These are phyloP conservation scores for Odocoileus virginianus DNA, from an alignment of 2,113 vertebrate genomes.

Conservation along the genomic window DNA sequence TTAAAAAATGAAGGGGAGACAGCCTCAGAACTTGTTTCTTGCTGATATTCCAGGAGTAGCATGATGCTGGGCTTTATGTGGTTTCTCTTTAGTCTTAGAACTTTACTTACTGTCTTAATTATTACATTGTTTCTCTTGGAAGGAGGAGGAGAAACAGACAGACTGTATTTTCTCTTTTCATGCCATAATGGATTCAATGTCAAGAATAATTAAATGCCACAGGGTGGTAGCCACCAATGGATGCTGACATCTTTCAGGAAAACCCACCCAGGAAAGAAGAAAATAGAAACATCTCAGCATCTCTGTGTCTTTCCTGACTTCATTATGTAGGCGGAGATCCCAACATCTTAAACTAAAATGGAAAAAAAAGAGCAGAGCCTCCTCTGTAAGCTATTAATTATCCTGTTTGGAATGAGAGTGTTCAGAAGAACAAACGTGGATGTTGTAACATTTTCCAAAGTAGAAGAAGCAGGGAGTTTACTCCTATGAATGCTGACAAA, in stretches of 20 bases:
- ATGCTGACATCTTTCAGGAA: constrained; percentile 57
- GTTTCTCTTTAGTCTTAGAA: constrained; percentile 67
- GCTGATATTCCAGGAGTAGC: constrained; percentile 57
- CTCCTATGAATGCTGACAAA: not conserved
- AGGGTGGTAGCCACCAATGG: constrained; percentile 48
- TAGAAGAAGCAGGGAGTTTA: not conserved
- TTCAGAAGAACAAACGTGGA: constrained; percentile 36
- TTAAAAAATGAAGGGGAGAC: constrained; percentile 35
- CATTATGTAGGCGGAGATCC: constrained; percentile 17
- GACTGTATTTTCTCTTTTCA: constrained; percentile 58
- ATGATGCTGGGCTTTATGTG: constrained; percentile 33
- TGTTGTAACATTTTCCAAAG: constrained; percentile 49
- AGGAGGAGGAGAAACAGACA: constrained; percentile 38
- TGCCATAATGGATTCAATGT: constrained; percentile 40
- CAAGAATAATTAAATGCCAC: constrained; percentile 64
- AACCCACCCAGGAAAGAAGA: constrained; percentile 30
- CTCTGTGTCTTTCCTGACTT: not conserved
- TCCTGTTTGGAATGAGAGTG: not conserved
- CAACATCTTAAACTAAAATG: constrained; percentile 45
- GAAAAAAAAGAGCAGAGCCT: not conserved
- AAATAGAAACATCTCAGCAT: constrained; percentile 55
- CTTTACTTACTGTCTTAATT: constrained; percentile 63
- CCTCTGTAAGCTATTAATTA: constrained; percentile 49
- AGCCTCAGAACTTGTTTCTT: constrained; percentile 49
- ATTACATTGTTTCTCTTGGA: constrained; percentile 41